These are phyloP conservation scores for Nasua narica DNA, from an alignment of 2,797 vertebrate genomes.

Conservation along the genomic window DNA sequence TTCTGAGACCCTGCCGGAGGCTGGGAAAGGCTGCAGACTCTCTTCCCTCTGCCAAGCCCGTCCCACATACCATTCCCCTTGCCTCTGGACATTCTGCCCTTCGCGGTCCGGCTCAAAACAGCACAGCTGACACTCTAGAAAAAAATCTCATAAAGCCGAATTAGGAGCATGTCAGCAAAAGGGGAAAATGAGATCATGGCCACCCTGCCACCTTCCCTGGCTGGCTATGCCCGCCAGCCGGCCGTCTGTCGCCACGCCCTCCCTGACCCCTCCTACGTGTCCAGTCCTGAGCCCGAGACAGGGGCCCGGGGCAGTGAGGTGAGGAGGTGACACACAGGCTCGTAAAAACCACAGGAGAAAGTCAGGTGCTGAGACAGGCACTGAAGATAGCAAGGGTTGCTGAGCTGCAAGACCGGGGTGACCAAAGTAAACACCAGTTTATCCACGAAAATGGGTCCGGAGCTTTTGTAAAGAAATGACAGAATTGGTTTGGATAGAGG, in stretches of 20 bases:
- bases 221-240: not conserved
- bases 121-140: slow-evolving; percentile 64
- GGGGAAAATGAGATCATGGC: slow-evolving; percentile 68
- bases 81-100: slow-evolving; percentile 37
- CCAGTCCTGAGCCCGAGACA: not conserved
- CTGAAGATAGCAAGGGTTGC: not conserved
- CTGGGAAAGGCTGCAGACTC: not conserved
- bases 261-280: not conserved
- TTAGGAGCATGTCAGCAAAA: slow-evolving; percentile 60
- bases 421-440: not conserved
- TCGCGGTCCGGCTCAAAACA: not conserved
- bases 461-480: not conserved
- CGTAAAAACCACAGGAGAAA: not conserved
- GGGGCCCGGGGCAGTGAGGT: not conserved
- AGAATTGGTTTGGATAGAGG: not conserved
- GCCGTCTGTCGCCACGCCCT: not conserved
- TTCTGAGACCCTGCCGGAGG: slow-evolving; percentile 26
- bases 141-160: slow-evolving; percentile 45
- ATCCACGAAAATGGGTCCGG: not conserved
- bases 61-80: slow-evolving; percentile 34
- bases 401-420: not conserved
- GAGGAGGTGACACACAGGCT: not conserved
- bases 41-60: slow-evolving; percentile 20
- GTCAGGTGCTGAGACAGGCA: not conserved
- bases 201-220: slow-evolving; percentile 6